Base-by-base conservation (phyloP, 1,140 invertebrate species). In the Trichomalopsis sarcophagae region DNA sequence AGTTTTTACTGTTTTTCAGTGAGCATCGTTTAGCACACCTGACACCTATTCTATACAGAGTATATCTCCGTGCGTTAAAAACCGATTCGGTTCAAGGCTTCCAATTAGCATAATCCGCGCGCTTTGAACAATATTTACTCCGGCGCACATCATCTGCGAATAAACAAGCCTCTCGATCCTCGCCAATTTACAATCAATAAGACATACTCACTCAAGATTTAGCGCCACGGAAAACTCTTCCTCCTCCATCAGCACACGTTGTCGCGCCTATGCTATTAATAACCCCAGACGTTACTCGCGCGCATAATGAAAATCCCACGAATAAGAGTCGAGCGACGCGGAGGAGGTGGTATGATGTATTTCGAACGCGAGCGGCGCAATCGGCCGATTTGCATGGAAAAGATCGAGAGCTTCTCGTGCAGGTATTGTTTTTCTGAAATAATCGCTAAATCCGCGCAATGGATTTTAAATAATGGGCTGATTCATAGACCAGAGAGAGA, bases 321-420 rank as follows among this genome's bases (percentile, higher is more conserved):
- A 69, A 27, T 27, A 69, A 69, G 68, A 69, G n/a, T 11, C 73
- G 10, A 11, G 4, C 4, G 1, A 11, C 23, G 33, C 33, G 73
- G 14, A 40, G 73, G 73, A 14, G 73, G 73, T 74, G 27, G 13
- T 27, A 27, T 27, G 33, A 74, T 75, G 47, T 40, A 75, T 44
- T n/a, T 33, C 36, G 47, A 40, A 17, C 27, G 27, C 27, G 27
- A 30, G 69, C 69, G 2, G 6, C 17, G 13, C 68, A 71, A 30
- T 40, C 40, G 17, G n/a, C 11, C 44, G 23, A 77, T 77, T 77
- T 50, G 75, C 75, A 77, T 77, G 47, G 36, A 77, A 47, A 50
- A 23, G 47, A 77, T 77, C 21, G 75, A 44, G 11, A 7, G 30
- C 21, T 2, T 36, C 36, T 75, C 30, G 74, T 75, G 21, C 74